Evolutionary conservation across 2,797 vertebrate species (phyloP), one percentile per base, ranked within the genome.

Genomic region (Lacerta viridis): DNA sequence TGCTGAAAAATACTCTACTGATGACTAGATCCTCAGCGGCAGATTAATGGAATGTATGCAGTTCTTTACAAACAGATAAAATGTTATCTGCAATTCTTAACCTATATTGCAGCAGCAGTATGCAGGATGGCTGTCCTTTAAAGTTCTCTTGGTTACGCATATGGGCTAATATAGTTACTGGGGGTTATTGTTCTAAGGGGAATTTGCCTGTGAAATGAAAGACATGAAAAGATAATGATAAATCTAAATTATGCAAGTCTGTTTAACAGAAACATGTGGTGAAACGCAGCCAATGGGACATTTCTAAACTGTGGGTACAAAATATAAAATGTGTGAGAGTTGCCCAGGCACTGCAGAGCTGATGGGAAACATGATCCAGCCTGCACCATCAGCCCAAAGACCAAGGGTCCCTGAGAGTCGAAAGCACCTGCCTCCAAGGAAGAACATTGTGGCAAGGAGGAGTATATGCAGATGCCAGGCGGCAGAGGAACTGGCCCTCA

Each of bases 1-100:
- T 94, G 93, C 87, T 87, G 90, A 46, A 33, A 95, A 93, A 92
- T 94, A 89, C 80, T 92, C 91, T 88, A 76, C 93, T 94, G 91
- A 96, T 93, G 91, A 89, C 82, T 92, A 83, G 81, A 59, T 93
- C 83, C 86, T 91, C 9, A 15, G 61, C 85, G 90, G 91, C 27
- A 88, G 88, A 84, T 93, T 94, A 92, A 64, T 86, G 85, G 92
- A 94, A 86, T 0, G 50, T 66, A 74, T 43, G 1, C 33, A 76
- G 55, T 87, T 84, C 90, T 93, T 85, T 75, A 85, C 61, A 87
- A 93, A 87, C 82, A 93, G 93, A 92, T 88, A 93, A 90, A 88
- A 91, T 39, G 43, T 92, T 89, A 81, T 91, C 85, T 90, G 46
- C n/a, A 75, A 86, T 94, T 94, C 80, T 90, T 92, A 69, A 82